Percentiles rank a stretch among this genome's conserved stretches.
These are phyloP conservation scores for Rosalia funebris DNA, from an alignment of 2,888 invertebrate species.

Conservation along the genomic window DNA sequence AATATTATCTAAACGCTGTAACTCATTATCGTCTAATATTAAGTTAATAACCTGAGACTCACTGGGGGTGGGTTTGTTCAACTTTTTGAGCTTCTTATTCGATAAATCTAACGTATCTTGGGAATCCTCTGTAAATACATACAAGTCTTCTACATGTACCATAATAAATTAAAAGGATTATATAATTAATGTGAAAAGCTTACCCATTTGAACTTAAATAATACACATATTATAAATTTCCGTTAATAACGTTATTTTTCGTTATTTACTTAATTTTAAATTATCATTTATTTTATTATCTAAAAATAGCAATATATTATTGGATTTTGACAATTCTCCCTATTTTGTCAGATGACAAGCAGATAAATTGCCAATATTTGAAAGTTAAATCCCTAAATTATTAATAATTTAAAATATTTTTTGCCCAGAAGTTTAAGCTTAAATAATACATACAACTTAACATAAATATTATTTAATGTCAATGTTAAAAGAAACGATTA, in stretches of 20 bases:
- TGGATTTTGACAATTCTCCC: slow-evolving; percentile 26
- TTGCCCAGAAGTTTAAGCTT: too few relatives aligned
- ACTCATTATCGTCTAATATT: slow-evolving; percentile 86
- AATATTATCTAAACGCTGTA: slow-evolving; percentile 87
- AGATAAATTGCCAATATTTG: neutral
- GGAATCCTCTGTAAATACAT: slow-evolving; percentile 19
- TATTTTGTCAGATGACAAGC: slow-evolving; percentile 20
- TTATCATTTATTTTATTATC: slow-evolving; percentile 21
- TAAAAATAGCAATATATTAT: slow-evolving; percentile 28
- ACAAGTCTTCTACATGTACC: neutral
- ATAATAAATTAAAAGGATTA: neutral
- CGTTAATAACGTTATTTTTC: slow-evolving; percentile 12
- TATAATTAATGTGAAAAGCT: neutral
- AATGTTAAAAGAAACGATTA: too few relatives aligned
- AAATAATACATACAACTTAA: too few relatives aligned
- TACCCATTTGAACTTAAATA: slow-evolving; percentile 35
- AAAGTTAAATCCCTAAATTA: slow-evolving; percentile 13
- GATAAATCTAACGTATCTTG: slow-evolving; percentile 73
- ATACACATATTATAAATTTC: slow-evolving; percentile 23
- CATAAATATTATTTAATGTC: too few relatives aligned
- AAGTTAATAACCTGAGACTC: slow-evolving; percentile 76
- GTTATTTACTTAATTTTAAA: slow-evolving; percentile 26
- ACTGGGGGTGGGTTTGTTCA: slow-evolving; percentile 77
- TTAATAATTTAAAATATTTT: too few relatives aligned
- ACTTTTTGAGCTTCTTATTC: slow-evolving; percentile 82